Evolutionary conservation across 2,113 vertebrate species (phyloP).

Genomic region (Petromus typicus): DNA sequence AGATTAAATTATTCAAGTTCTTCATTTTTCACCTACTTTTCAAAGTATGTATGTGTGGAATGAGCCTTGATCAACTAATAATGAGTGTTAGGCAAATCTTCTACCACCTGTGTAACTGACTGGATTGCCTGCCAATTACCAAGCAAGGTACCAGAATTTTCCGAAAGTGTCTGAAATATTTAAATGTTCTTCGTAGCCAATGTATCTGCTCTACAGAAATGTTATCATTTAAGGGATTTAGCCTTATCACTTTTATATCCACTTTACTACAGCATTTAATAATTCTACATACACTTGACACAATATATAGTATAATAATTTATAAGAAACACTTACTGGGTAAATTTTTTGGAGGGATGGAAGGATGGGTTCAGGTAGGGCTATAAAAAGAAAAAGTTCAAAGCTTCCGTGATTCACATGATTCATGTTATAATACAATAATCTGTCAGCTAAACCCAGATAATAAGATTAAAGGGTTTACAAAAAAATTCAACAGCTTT

Average conservation of each 20-base stretch:
- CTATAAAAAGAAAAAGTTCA: slow-evolving; percentile 89
- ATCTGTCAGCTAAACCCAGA: slow-evolving; percentile 68
- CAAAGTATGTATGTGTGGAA: slow-evolving; percentile 56
- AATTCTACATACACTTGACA: slow-evolving; percentile 77
- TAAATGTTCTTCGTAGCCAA: slow-evolving; percentile 35
- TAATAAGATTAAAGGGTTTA: slow-evolving; percentile 66
- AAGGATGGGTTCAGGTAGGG: slow-evolving; percentile 93
- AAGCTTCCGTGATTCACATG: slow-evolving; percentile 85
- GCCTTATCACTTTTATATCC: slow-evolving; percentile 65
- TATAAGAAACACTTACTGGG: slow-evolving; percentile 93
- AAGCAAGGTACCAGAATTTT: slow-evolving; percentile 53
- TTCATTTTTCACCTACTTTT: slow-evolving; percentile 35
- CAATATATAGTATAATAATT: slow-evolving; percentile 81
- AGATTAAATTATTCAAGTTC: slow-evolving; percentile 23
- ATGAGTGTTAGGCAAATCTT: slow-evolving; percentile 46
- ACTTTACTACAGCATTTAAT: slow-evolving; percentile 73
- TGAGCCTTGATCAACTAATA: slow-evolving; percentile 3
- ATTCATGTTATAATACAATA: slow-evolving; percentile 80
- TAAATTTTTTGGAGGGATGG: slow-evolving; percentile 95
- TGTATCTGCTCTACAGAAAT: slow-evolving; percentile 22
- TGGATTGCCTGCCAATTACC: slow-evolving; percentile 34
- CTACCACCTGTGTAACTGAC: slow-evolving; percentile 33
- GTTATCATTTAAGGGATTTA: slow-evolving; percentile 52
- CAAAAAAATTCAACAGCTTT: slow-evolving; percentile 71
- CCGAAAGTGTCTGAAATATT: slow-evolving; percentile 39